These are phyloP conservation scores for Heliconius sara DNA, from an alignment of 2,888 invertebrate species.

Conservation along the genomic window DNA sequence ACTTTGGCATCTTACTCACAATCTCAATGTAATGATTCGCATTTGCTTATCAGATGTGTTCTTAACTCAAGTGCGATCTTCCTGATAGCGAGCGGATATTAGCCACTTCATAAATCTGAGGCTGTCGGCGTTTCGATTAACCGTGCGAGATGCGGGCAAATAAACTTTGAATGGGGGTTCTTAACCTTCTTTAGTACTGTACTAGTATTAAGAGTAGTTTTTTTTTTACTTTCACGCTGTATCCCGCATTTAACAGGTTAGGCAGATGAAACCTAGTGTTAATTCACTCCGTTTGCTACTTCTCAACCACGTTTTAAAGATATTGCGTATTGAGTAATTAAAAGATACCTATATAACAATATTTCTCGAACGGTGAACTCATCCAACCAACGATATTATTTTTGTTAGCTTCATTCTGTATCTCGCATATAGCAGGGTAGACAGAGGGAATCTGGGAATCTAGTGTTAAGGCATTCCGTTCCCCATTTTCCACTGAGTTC, in stretches of 20 bases:
- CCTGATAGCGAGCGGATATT: conserved; percentile 45
- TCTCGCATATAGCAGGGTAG: too few species aligned
- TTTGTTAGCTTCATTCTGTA: too few species aligned
- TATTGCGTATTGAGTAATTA: neutral
- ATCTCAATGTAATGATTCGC: conserved; percentile 37
- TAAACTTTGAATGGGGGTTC: conserved; percentile 31
- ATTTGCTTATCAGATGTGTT: conserved; percentile 40
- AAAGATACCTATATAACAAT: neutral
- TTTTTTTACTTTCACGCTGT: neutral
- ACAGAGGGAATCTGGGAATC: too few species aligned
- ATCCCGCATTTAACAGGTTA: neutral
- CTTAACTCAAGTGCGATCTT: conserved; percentile 45
- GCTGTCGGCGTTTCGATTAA: conserved; percentile 47
- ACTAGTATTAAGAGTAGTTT: neutral
- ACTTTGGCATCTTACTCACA: neutral
- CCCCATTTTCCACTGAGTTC: too few species aligned
- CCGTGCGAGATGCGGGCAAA: conserved; percentile 47
- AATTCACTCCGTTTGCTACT: neutral
- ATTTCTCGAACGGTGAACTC: too few species aligned
- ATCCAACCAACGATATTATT: too few species aligned
- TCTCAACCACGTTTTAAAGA: neutral
- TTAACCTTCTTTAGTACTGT: conserved; percentile 24
- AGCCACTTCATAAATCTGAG: conserved; percentile 47
- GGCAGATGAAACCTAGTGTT: neutral
- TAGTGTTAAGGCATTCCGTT: too few species aligned